Percentiles rank a stretch among this genome's conserved stretches.
These are phyloP conservation scores for Aphelocoma californica DNA, from an alignment of 2,797 vertebrate genomes.

Conservation along the genomic window DNA sequence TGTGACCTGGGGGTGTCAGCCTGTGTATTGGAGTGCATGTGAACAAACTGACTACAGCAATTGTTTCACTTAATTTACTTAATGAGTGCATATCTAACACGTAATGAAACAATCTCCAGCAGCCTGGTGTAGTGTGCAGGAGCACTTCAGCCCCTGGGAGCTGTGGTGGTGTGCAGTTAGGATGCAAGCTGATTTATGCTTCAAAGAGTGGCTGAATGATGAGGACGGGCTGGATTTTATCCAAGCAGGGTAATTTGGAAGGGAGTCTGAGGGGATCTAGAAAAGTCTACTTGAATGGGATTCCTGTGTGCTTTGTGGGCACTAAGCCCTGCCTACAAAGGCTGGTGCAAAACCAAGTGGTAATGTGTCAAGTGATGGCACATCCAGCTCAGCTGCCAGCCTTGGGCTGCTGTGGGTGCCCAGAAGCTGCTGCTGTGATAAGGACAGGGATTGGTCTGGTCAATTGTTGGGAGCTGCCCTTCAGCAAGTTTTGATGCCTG, in stretches of 20 bases:
- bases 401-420: background rate
- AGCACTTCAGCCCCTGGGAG: background rate
- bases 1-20: background rate
- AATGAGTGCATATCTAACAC: background rate
- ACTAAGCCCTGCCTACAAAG: background rate
- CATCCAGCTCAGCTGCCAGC: background rate
- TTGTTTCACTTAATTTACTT: constrained; percentile 7
- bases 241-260: background rate
- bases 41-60: background rate
- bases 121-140: background rate
- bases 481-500: background rate
- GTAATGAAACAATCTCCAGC: background rate
- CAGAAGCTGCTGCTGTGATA: background rate
- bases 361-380: background rate
- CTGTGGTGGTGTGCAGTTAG: background rate
- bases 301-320: background rate
- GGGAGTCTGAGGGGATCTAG: background rate
- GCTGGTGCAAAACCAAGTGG: background rate
- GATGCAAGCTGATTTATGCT: background rate
- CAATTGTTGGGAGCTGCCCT: background rate
- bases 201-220: background rate
- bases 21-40: background rate
- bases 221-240: background rate
- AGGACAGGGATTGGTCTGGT: background rate
- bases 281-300: background rate